A percentile compares a stretch with the other conserved stretches of the same genome.
Evolutionary conservation across 1,140 invertebrate species (phyloP).

Genomic region (Matsumurasca onukii): DNA sequence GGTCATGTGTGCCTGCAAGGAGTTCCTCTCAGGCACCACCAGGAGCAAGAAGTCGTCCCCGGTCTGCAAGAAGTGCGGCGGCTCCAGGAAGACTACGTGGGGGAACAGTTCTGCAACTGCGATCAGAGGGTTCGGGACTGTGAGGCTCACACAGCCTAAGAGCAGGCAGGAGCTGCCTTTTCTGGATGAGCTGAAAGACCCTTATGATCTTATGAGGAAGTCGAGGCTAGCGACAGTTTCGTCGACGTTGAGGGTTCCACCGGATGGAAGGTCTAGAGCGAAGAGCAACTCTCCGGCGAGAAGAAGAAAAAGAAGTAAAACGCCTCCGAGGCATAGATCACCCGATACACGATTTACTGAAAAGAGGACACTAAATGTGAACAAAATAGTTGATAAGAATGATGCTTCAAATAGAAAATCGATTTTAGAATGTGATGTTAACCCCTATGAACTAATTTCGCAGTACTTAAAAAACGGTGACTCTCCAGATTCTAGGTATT

Average conservation of each 20-base stretch:
- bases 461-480: slow-evolving; percentile 40
- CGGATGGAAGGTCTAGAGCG: slow-evolving; percentile 55
- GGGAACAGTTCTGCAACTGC: slow-evolving; percentile 53
- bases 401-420: slow-evolving; percentile 51
- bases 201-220: slow-evolving; percentile 77
- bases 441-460: slow-evolving; percentile 76
- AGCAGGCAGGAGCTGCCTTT: slow-evolving; percentile 47
- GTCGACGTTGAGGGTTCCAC: slow-evolving; percentile 50
- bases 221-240: slow-evolving; percentile 58
- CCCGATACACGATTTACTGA: slow-evolving; percentile 32
- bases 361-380: slow-evolving; percentile 7
- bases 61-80: slow-evolving; percentile 77
- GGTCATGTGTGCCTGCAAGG: slow-evolving; percentile 72
- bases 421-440: slow-evolving; percentile 81
- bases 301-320: slow-evolving; percentile 47
- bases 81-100: slow-evolving; percentile 46
- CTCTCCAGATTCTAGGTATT: neutral
- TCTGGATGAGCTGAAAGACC: slow-evolving; percentile 54
- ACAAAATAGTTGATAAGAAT: slow-evolving; percentile 21
- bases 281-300: slow-evolving; percentile 59
- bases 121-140: slow-evolving; percentile 50
- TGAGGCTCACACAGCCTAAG: slow-evolving; percentile 52
- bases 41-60: slow-evolving; percentile 63
- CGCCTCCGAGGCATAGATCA: slow-evolving; percentile 45
- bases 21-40: slow-evolving; percentile 72